Percentiles rank a stretch among this genome's conserved stretches.
Evolutionary conservation across 1,140 invertebrate species (phyloP).

Genomic region (Bicyclus anynana): DNA sequence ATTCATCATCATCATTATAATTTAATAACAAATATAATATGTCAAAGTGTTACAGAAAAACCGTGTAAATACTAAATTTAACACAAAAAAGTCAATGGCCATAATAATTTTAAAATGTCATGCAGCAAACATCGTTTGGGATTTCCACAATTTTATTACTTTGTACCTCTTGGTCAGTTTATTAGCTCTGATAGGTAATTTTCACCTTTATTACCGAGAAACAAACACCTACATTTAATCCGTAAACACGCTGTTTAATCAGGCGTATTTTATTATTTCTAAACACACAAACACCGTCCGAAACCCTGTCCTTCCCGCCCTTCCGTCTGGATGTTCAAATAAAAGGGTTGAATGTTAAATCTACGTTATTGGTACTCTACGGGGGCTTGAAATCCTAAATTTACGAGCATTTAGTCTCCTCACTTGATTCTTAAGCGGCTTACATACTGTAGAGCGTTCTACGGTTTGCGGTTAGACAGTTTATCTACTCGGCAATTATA

Average conservation of each 20-base stretch:
- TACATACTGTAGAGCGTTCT: slow-evolving; percentile 39
- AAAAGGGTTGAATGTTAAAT: slow-evolving; percentile 54
- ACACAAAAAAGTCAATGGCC: too few relatives aligned
- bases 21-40: too few relatives aligned
- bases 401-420: slow-evolving; percentile 55
- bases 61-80: too few relatives aligned
- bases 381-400: slow-evolving; percentile 55
- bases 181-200: background rate
- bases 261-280: slow-evolving; percentile 38
- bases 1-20: too few relatives aligned
- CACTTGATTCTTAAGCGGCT: slow-evolving; percentile 52
- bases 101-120: too few relatives aligned
- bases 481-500: background rate
- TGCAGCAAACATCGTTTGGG: background rate
- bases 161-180: background rate
- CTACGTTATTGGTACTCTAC: slow-evolving; percentile 47
- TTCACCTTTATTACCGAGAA: slow-evolving; percentile 16
- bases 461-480: background rate
- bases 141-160: background rate
- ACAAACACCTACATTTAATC: slow-evolving; percentile 25
- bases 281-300: slow-evolving; percentile 38
- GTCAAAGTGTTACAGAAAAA: too few relatives aligned
- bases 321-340: slow-evolving; percentile 45
- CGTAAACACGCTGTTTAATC: slow-evolving; percentile 41
- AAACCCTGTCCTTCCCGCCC: slow-evolving; percentile 15